These are phyloP conservation scores for Aselliscus stoliczkanus DNA, from an alignment of 2,797 vertebrate species.

Conservation along the genomic window DNA sequence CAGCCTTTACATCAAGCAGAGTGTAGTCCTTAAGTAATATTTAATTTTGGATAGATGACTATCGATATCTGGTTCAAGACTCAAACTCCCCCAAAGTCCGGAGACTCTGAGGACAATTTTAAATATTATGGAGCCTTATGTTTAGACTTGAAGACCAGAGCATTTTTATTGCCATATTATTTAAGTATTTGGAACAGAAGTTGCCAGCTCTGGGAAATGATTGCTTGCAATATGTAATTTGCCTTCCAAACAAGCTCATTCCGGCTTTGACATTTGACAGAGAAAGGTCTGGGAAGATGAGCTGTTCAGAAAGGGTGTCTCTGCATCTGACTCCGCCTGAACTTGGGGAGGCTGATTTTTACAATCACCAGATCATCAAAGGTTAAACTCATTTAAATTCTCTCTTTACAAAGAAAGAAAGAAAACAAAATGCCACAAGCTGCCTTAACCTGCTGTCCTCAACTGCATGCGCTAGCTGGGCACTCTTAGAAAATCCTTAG, in stretches of 20 bases:
- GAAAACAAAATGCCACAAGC: constrained; percentile 65
- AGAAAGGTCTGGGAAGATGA: constrained; percentile 65
- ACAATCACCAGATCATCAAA: constrained; percentile 69
- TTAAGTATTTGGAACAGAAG: constrained; percentile 63
- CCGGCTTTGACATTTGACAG: constrained; percentile 73
- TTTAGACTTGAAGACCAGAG: neutral
- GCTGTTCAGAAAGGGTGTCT: constrained; percentile 55
- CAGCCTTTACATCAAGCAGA: neutral
- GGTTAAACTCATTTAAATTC: constrained; percentile 70
- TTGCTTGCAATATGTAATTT: constrained; percentile 63
- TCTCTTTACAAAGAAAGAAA: constrained; percentile 54
- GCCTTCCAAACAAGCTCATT: constrained; percentile 69
- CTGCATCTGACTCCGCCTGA: constrained; percentile 56
- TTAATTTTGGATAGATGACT: neutral
- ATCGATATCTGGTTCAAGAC: neutral
- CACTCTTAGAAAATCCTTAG: neutral
- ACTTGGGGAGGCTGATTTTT: constrained; percentile 66
- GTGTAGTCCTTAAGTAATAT: neutral
- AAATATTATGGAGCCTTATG: neutral
- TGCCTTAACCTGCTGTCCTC: constrained; percentile 41
- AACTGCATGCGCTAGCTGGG: neutral
- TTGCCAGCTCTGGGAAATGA: constrained; percentile 29
- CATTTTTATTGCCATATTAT: constrained; percentile 35
- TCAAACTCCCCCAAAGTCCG: neutral
- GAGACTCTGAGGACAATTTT: neutral